Evolutionary conservation across 2,888 invertebrate genomes (phyloP).

Genomic region (Exocentrus adspersus): DNA sequence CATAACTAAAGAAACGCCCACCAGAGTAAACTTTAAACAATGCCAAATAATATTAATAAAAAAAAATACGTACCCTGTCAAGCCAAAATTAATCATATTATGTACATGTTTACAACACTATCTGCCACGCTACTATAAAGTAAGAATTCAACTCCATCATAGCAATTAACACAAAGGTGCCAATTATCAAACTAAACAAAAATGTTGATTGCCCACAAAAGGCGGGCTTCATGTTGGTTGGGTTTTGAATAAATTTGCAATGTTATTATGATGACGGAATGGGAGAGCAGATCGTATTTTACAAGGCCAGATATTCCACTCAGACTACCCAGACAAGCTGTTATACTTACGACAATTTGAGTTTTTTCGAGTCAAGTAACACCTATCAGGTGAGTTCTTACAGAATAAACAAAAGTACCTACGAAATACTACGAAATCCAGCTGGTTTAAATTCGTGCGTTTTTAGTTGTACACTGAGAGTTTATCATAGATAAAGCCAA

Average conservation of each 20-base stretch:
- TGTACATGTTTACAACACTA: background rate
- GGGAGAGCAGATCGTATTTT: background rate
- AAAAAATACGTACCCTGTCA: conserved; percentile 7
- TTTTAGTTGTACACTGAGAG: no score
- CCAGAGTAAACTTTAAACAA: background rate
- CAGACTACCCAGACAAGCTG: no score
- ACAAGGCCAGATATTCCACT: background rate
- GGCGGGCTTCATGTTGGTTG: background rate
- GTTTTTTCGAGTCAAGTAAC: no score
- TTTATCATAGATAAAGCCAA: no score
- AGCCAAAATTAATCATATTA: background rate
- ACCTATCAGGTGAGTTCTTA: no score
- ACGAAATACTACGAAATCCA: no score
- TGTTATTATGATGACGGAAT: no score
- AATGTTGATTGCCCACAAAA: conserved; percentile 20
- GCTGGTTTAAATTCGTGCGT: no score
- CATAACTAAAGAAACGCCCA: background rate
- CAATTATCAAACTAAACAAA: background rate
- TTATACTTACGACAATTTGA: no score
- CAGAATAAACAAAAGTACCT: no score
- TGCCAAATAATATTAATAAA: background rate
- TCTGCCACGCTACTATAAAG: background rate
- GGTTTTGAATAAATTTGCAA: conserved; percentile 15
- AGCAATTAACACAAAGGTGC: conserved; percentile 19
- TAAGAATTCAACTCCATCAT: background rate